Conservation (phyloP, 2,113 vertebrate genomes). For the Speoplatyrhinus poulsoni region DNA sequence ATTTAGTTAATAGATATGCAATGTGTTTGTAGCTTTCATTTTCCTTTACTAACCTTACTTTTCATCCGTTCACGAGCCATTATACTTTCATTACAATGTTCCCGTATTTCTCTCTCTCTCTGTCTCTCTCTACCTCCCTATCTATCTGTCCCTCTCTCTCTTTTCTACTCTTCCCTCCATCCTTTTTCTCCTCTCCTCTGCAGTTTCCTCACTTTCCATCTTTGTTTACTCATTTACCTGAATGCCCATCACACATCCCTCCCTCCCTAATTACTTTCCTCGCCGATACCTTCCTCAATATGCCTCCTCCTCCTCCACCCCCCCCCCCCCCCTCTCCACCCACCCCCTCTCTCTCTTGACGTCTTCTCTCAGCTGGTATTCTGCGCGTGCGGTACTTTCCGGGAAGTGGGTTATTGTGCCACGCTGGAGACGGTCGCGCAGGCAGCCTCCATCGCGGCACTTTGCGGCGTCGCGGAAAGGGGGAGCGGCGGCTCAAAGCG, state of each 20-base stretch:
- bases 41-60: neutral
- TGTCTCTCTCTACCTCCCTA: neutral
- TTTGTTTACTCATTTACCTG: neutral
- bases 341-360: neutral
- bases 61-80: too few species aligned
- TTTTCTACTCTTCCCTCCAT: neutral
- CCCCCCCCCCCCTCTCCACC: too few species aligned
- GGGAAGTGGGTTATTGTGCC: conserved; percentile 78
- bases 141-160: neutral
- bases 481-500: conserved; percentile 14
- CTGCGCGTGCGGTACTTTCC: conserved; percentile 29
- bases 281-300: neutral
- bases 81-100: neutral
- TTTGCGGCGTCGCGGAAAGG: conserved; percentile 35
- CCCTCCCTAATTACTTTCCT: neutral
- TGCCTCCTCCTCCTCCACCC: neutral
- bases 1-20: too few species aligned
- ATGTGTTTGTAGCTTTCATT: neutral
- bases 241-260: neutral
- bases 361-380: neutral
- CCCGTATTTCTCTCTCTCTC: neutral
- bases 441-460: conserved; percentile 37
- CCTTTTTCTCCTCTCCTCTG: neutral
- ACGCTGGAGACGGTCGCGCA: conserved; percentile 54
- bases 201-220: neutral